Evolutionary conservation across 2,888 invertebrate genomes (phyloP).

Genomic region (Eilema depressum): DNA sequence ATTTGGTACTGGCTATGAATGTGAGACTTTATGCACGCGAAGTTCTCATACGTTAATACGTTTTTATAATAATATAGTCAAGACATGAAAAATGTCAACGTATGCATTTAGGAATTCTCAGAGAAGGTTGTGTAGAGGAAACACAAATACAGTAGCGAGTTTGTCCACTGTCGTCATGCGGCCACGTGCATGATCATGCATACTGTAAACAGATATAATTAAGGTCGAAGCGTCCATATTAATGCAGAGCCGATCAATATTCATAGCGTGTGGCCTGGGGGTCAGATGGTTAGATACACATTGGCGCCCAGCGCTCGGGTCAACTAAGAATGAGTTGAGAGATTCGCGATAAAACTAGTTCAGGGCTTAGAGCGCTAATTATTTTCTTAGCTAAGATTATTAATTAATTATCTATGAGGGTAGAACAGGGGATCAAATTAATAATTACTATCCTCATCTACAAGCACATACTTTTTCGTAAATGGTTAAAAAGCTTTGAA

Average conservation of each 20-base stretch:
- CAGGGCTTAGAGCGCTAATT: slow-evolving; percentile 48
- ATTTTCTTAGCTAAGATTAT: slow-evolving; percentile 35
- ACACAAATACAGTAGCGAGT: slow-evolving; percentile 45
- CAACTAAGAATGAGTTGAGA: slow-evolving; percentile 52
- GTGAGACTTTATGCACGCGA: slow-evolving; percentile 18
- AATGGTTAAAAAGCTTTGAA: no score
- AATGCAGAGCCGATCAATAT: slow-evolving; percentile 73
- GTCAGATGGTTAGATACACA: slow-evolving; percentile 68
- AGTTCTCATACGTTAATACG: slow-evolving; percentile 13
- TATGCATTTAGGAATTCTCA: slow-evolving; percentile 25
- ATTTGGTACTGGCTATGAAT: slow-evolving; percentile 27
- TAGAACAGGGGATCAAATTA: not conserved
- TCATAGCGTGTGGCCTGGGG: slow-evolving; percentile 59
- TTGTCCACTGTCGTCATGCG: slow-evolving; percentile 33
- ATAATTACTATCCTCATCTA: not conserved
- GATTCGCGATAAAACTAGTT: slow-evolving; percentile 53
- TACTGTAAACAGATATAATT: slow-evolving; percentile 76
- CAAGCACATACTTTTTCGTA: no score
- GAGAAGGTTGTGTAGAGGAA: slow-evolving; percentile 44
- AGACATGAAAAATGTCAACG: slow-evolving; percentile 23
- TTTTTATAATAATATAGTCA: not conserved
- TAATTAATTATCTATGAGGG: slow-evolving; percentile 12
- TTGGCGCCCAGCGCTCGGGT: slow-evolving; percentile 54
- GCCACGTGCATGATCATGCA: slow-evolving; percentile 66
- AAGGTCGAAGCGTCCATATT: slow-evolving; percentile 72